These are phyloP conservation scores for Habroteleia sp. DNA, from an alignment of 2,888 invertebrate species.

Conservation along the genomic window DNA sequence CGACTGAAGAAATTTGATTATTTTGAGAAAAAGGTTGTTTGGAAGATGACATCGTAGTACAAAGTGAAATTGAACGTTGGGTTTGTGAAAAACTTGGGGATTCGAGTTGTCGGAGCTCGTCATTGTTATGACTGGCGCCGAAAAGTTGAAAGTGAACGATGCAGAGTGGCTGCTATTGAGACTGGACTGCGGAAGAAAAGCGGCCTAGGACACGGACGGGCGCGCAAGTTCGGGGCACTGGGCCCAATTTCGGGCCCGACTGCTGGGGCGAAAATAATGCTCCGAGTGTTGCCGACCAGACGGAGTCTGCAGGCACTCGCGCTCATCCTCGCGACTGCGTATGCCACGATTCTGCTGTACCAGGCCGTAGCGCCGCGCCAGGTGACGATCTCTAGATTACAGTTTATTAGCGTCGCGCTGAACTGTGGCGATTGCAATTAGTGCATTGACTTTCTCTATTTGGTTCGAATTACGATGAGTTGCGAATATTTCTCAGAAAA, in stretches of 20 bases:
- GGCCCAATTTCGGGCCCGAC: conserved; percentile 78
- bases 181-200: conserved; percentile 66
- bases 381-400: conserved; percentile 77
- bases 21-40: too few relatives aligned
- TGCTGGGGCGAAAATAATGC: conserved; percentile 81
- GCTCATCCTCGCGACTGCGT: conserved; percentile 83
- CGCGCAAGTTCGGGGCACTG: conserved; percentile 64
- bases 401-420: conserved; percentile 27
- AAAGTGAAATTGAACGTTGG: neutral
- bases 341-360: conserved; percentile 85
- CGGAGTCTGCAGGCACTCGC: conserved; percentile 81
- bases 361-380: conserved; percentile 84
- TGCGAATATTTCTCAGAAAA: too few relatives aligned
- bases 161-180: conserved; percentile 70
- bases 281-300: conserved; percentile 79
- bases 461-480: too few relatives aligned
- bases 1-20: too few relatives aligned
- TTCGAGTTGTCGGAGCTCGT: conserved; percentile 16
- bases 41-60: conserved; percentile 11
- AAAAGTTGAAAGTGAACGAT: conserved; percentile 70
- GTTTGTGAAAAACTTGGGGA: conserved; percentile 17
- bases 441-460: neutral
- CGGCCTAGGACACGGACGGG: conserved; percentile 62
- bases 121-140: conserved; percentile 64
- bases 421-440: conserved; percentile 16